Evolutionary conservation across 1,140 invertebrate genomes (phyloP), one percentile per base, ranked within the genome.

Genomic region (Samia ricini): DNA sequence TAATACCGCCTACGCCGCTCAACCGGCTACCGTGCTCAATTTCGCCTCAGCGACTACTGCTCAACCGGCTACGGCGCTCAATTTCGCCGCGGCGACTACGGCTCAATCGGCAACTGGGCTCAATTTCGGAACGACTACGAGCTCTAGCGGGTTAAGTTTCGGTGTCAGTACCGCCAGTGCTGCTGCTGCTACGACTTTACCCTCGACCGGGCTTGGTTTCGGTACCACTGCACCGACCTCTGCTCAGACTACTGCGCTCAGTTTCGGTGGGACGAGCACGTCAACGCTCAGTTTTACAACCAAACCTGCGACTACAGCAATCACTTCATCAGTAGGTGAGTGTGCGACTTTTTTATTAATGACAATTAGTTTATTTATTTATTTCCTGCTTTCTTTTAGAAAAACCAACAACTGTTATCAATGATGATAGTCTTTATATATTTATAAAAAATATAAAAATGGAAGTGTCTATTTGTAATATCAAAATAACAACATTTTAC

Each of bases 101-200:
- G 48, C 70, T 7, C 56, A n/a, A 18, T 36, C 61, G 19, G 57
- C 79, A 5, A 59, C 74, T 23, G 71, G 72, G 6, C 74, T 88
- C 18, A 77, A 68, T 60, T 74, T 83, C 26, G 76, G 77, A 3
- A 64, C 74, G 56, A 63, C 76, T 26, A 74, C 68, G n/a, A 55
- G 74, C 10, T 64, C 64, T n/a, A 48, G 18, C 66, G 57, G 42
- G 10, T 22, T 59, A 23, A 50, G 48, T 50, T 72, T 75, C 57
- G 66, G 66, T 10, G 51, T 52, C 4, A 52, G 51, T 21, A 22
- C 51, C 36, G 5, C 36, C 36, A 2, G 36, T 10, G 42, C 60
- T 12, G 63, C 64, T 8, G 22, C 22, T 29, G 54, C 42, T 20
- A 22, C 50, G n/a, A 48, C 55, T 20, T 58, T 60, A 36, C 12